Conservation (phyloP, 2,113 vertebrate species). For the Genyomyrus donnyi region DNA sequence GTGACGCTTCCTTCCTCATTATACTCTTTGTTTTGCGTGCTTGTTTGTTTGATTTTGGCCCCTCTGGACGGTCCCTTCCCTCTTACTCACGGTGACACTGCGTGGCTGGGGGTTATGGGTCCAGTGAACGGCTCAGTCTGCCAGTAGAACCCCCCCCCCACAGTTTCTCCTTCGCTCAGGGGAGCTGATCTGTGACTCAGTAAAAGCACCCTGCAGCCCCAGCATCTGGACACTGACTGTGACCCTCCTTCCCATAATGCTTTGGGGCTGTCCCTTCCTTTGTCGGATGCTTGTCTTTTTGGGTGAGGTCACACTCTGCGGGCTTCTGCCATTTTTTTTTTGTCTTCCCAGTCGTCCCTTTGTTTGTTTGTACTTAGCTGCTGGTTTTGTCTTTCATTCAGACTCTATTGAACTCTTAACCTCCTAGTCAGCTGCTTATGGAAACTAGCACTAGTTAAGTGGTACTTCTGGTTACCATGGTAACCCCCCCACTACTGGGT, state of each 20-base stretch:
- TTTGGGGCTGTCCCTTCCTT: neutral
- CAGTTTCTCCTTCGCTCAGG: neutral
- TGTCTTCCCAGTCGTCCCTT: neutral
- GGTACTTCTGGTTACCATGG: neutral
- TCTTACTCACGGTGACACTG: neutral
- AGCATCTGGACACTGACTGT: neutral
- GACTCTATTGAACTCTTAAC: neutral
- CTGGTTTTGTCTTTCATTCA: neutral
- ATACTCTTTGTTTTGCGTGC: neutral
- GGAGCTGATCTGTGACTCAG: neutral
- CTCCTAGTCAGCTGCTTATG: neutral
- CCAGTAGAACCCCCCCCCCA: neutral
- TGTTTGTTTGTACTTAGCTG: neutral
- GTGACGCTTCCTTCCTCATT: neutral
- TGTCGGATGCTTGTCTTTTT: neutral
- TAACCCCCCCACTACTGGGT: neutral
- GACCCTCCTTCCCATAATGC: neutral
- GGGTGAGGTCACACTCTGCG: neutral
- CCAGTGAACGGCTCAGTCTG: neutral
- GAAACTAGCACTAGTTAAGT: neutral
- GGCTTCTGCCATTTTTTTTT: neutral
- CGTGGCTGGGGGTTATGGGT: neutral
- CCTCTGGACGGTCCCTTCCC: neutral
- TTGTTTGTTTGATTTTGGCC: constrained; percentile 8
- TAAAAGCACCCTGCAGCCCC: neutral